These are phyloP conservation scores for Griposia aprilina DNA, from an alignment of 2,888 invertebrate genomes.

Conservation along the genomic window DNA sequence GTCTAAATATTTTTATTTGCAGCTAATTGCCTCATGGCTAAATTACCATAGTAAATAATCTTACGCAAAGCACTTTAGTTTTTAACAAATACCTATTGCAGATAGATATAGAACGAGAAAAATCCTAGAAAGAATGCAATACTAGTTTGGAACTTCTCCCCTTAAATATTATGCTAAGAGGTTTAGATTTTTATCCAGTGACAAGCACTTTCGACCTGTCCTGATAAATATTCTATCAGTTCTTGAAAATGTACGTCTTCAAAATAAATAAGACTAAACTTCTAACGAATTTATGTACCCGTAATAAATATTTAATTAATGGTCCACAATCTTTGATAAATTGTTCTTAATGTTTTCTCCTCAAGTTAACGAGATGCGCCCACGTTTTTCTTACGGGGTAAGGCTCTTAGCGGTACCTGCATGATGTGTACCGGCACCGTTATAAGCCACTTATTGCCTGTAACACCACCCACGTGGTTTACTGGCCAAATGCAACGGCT, in stretches of 20 bases:
- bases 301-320: constrained; percentile 23
- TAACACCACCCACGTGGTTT: constrained; percentile 52
- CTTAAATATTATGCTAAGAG: neutral
- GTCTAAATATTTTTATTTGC: neutral
- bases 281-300: neutral
- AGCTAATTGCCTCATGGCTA: neutral
- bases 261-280: constrained; percentile 5
- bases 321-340: constrained; percentile 26
- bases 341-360: constrained; percentile 17
- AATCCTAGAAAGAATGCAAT: neutral
- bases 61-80: neutral
- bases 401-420: constrained; percentile 56
- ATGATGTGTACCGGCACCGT: constrained; percentile 45
- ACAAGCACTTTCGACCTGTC: no score
- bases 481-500: constrained; percentile 39
- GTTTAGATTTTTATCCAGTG: neutral
- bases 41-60: constrained; percentile 16
- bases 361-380: constrained; percentile 40
- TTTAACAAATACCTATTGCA: neutral
- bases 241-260: neutral
- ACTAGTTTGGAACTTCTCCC: neutral
- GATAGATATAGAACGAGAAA: neutral
- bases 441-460: constrained; percentile 52
- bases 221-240: neutral
- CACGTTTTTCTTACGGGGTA: constrained; percentile 43